Percentiles rank a stretch among this genome's conserved stretches.
Conservation (phyloP, 2,797 vertebrate genomes). For the Sebastes glaucus region DNA sequence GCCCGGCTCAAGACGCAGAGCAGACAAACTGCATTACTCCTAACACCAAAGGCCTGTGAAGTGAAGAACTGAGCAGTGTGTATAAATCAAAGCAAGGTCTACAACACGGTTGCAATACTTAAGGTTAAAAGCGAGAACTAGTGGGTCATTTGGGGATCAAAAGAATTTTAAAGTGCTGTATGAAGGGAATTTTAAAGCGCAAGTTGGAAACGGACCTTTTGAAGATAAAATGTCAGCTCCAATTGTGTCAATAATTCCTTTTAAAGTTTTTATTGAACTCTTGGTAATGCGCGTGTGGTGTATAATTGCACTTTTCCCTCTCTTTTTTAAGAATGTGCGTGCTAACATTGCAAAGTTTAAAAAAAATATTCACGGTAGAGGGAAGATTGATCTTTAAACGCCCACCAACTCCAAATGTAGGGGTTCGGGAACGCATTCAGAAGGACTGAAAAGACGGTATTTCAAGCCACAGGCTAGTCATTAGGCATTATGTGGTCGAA, state of each 20-base stretch:
- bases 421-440: not conserved
- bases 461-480: not conserved
- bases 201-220: slow-evolving; percentile 54
- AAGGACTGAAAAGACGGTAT: not conserved
- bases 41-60: slow-evolving; percentile 26
- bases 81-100: slow-evolving; percentile 50
- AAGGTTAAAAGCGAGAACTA: slow-evolving; percentile 52
- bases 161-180: slow-evolving; percentile 39
- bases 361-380: not conserved
- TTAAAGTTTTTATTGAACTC: slow-evolving; percentile 42
- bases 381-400: not conserved
- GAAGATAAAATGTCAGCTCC: slow-evolving; percentile 56
- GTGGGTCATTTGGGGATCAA: slow-evolving; percentile 51
- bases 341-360: not conserved
- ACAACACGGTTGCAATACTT: slow-evolving; percentile 15
- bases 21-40: slow-evolving; percentile 24
- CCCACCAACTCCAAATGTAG: not conserved
- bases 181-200: slow-evolving; percentile 51
- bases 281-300: slow-evolving; percentile 2
- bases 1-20: not conserved
- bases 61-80: slow-evolving; percentile 3
- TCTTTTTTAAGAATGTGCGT: not conserved
- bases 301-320: slow-evolving; percentile 20
- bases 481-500: slow-evolving; percentile 4
- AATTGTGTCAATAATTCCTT: slow-evolving; percentile 66